Evolutionary conservation across 2,113 vertebrate species (phyloP).

Genomic region (Mus pahari): DNA sequence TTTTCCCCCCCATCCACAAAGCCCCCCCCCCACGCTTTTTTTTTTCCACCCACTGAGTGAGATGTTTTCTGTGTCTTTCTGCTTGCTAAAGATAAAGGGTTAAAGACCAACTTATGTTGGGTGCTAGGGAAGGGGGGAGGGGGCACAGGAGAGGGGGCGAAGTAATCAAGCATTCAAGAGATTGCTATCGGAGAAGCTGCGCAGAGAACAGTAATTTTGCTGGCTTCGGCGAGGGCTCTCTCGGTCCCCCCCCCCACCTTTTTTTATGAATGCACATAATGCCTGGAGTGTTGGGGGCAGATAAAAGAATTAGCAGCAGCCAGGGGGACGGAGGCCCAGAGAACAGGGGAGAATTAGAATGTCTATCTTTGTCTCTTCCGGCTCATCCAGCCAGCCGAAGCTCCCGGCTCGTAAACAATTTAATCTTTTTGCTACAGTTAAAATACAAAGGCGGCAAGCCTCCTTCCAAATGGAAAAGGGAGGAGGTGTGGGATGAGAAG

Average conservation of each 20-base stretch:
- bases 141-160: constrained; percentile 67
- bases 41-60: constrained; percentile 91
- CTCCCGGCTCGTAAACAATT: constrained; percentile 98
- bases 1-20: constrained; percentile 79
- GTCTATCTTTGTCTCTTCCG: constrained; percentile 98
- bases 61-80: constrained; percentile 97
- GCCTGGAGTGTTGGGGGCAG: constrained; percentile 99
- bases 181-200: constrained; percentile 96
- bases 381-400: constrained; percentile 95
- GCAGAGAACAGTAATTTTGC: constrained; percentile 94
- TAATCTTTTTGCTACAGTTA: constrained; percentile 98
- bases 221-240: constrained; percentile 88
- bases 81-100: constrained; percentile 99
- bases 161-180: constrained; percentile 98
- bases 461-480: constrained; percentile 84
- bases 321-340: constrained; percentile 91
- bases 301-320: constrained; percentile 99
- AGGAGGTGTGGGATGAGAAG: constrained; percentile 49
- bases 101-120: constrained; percentile 97
- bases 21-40: constrained; percentile 38
- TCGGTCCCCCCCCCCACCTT: constrained; percentile 79
- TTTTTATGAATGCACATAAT: constrained; percentile 95
- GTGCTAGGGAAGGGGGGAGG: constrained; percentile 84
- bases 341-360: constrained; percentile 97
- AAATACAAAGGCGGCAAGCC: constrained; percentile 90